Conservation (phyloP, 2,113 vertebrate genomes). For the Anguilla rostrata region DNA sequence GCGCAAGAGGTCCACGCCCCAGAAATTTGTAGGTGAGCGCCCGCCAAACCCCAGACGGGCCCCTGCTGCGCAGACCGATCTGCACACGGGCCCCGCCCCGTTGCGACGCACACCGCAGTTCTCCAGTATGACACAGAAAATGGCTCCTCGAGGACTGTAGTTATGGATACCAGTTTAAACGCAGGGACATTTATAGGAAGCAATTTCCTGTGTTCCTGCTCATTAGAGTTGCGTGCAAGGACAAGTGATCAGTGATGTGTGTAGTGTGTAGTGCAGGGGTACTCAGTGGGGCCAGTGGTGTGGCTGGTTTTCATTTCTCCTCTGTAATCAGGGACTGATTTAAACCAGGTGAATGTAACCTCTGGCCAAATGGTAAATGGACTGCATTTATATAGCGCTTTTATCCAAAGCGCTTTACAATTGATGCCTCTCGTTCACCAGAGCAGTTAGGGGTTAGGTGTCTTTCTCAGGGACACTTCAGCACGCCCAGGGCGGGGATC, state of each 20-base stretch:
- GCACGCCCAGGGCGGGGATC: too few relatives aligned
- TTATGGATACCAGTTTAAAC: not conserved
- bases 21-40: conserved; percentile 91
- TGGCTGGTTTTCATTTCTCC: too few relatives aligned
- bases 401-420: too few relatives aligned
- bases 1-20: conserved; percentile 90
- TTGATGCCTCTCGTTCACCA: too few relatives aligned
- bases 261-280: not conserved
- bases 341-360: too few relatives aligned
- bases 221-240: not conserved
- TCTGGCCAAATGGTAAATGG: too few relatives aligned
- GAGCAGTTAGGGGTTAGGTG: too few relatives aligned
- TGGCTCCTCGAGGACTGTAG: not conserved
- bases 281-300: too few relatives aligned
- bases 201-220: not conserved
- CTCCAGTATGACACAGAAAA: not conserved
- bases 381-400: too few relatives aligned
- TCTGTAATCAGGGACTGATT: too few relatives aligned
- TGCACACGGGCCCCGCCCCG: not conserved
- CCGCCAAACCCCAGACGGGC: not conserved
- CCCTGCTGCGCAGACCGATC: not conserved
- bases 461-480: too few relatives aligned
- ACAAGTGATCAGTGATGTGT: not conserved
- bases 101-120: not conserved
- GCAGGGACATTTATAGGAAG: not conserved